phyloP scores from a whole-genome alignment of 2,797 vertebrate species.

The Perodicticus potto region DNA sequence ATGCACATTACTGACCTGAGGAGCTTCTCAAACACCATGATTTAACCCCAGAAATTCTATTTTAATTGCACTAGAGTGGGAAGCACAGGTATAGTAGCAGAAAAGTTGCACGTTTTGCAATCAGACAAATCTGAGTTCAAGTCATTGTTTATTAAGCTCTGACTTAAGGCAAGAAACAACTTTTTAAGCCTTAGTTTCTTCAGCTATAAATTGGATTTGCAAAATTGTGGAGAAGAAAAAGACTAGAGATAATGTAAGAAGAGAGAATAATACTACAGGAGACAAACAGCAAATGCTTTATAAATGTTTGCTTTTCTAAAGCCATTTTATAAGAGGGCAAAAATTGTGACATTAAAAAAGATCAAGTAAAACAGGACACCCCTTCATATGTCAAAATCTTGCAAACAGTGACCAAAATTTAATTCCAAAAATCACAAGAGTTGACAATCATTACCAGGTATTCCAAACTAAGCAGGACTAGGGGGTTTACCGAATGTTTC shows the following conservation, averaged over 20 bases:
- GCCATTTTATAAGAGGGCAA: neutral
- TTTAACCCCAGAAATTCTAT: neutral
- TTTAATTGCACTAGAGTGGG: neutral
- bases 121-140: neutral
- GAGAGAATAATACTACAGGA: neutral
- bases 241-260: neutral
- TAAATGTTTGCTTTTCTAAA: slow-evolving; percentile 1
- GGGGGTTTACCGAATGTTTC: slow-evolving; percentile 62
- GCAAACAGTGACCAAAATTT: slow-evolving; percentile 43
- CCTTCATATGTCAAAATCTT: slow-evolving; percentile 5
- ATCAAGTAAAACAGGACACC: neutral
- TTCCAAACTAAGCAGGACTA: slow-evolving; percentile 56
- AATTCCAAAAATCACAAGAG: slow-evolving; percentile 47
- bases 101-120: neutral
- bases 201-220: slow-evolving; percentile 30
- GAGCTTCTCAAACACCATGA: neutral
- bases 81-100: neutral
- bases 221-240: slow-evolving; percentile 7
- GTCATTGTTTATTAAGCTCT: neutral
- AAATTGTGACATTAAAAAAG: slow-evolving; percentile 31
- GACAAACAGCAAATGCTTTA: neutral
- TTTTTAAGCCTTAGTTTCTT: neutral
- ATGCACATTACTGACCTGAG: neutral
- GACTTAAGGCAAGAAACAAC: neutral
- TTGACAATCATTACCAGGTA: slow-evolving; percentile 29